A percentile compares a stretch with the other conserved stretches of the same genome.
Evolutionary conservation across 2,888 invertebrate genomes (phyloP).

Genomic region (Acholoe squamosa): DNA sequence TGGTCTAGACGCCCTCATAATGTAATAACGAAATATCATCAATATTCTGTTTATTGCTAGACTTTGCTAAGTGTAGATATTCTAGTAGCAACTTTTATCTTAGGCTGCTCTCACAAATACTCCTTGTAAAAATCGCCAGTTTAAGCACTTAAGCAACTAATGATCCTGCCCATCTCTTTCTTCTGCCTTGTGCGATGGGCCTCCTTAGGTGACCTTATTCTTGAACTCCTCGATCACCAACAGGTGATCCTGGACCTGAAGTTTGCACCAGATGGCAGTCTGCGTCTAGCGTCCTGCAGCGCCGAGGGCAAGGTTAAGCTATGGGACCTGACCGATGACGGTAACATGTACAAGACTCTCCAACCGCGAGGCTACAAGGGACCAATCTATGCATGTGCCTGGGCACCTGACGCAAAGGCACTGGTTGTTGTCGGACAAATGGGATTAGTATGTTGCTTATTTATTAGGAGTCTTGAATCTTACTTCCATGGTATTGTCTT

Average conservation of each 20-base stretch:
- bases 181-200: background rate
- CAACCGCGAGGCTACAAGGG: constrained; percentile 80
- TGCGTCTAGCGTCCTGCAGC: constrained; percentile 84
- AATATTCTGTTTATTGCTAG: too few species aligned
- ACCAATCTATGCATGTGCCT: constrained; percentile 83
- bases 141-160: too few species aligned
- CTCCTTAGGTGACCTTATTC: constrained; percentile 78
- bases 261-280: constrained; percentile 84
- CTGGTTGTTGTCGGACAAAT: constrained; percentile 78
- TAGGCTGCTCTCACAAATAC: too few species aligned
- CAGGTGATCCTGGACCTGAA: constrained; percentile 83
- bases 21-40: too few species aligned
- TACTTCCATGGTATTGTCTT: too few species aligned
- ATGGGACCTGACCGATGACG: constrained; percentile 85
- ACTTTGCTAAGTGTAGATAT: too few species aligned
- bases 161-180: background rate
- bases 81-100: too few species aligned
- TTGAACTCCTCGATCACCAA: constrained; percentile 84
- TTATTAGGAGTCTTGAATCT: too few species aligned
- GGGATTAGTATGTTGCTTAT: constrained; percentile 76
- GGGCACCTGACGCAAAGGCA: constrained; percentile 84
- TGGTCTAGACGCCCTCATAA: too few species aligned
- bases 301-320: constrained; percentile 84
- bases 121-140: too few species aligned
- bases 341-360: constrained; percentile 85